Base-by-base conservation (phyloP, 2,113 vertebrate genomes). In the Erpornis zantholeuca region DNA sequence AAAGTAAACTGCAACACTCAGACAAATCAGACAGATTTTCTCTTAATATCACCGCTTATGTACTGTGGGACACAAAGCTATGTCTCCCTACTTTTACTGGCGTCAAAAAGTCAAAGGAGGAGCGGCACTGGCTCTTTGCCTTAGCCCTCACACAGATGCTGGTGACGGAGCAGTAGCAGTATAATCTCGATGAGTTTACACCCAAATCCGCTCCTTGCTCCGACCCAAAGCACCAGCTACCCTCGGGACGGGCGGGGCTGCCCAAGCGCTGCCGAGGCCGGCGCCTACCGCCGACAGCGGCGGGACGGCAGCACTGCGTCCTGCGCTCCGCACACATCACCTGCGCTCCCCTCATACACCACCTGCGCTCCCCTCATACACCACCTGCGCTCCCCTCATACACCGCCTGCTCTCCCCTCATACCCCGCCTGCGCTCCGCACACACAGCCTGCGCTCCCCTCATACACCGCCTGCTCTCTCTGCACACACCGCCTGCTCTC, bases 151-250 rank as follows among this genome's bases (percentile, higher is more conserved):
- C 28, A 10, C 21, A 15, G 56, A 5, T 4, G 40, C 8, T 0
- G 33, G 3, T 2, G 50, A 3, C 14, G 31, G 14, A 47, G n/a
- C 12, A 0, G 71, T 0, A 59, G 52, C 35, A 20, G 22, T 1
- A 4, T 0, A 13, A 0, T 0, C 10, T 0, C 25, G 23, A 6
- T 3, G 9, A 44, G 15, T 88, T 68, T 6, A 23, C 1, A 27
- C 4, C 28, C 28, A 44, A 28, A 7, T 4, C 40, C 3, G 36
- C 31, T 36, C 68, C 4, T 7, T 5, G 17, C 13, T 52, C 11
- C 13, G 6, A 16, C 27, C 33, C 13, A 3, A 14, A 54, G 54
- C 47, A 23, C 17, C 36, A 0, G 6, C 2, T 1, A 2, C 28
- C 36, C 9, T 21, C 42, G 24, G n/a, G 27, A 11, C 18, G 59